Base-by-base conservation (phyloP, 2,113 vertebrate genomes). In the Hiodon alosoides region DNA sequence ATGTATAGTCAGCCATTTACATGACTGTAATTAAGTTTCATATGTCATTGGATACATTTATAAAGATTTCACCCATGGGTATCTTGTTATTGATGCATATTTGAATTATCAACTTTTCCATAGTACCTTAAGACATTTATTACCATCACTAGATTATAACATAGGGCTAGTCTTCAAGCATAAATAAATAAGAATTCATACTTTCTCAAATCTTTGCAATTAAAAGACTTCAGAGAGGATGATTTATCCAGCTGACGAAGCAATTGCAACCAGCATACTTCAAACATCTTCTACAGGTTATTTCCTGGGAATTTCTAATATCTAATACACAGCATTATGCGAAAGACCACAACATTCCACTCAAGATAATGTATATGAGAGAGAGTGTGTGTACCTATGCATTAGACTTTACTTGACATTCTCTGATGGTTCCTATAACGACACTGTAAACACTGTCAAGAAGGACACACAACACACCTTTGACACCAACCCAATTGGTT, bases 151-250 rank as follows among this genome's bases (percentile, higher is more conserved):
- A 87, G 86, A 90, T 87, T 90, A 89, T 85, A 88, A 87, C 90
- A 91, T 91, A 91, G 90, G 90, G 91, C 87, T 90, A 90, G 87
- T 89, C 87, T 86, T 91, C 88, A 92, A 92, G 90, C 89, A 89
- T 91, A 90, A 86, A 84, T 90, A 90, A 87, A 90, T 90, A 91
- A 90, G 90, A 89, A 83, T 90, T 89, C 89, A 91, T 87, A 90
- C 86, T 83, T 89, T 87, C 89, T 87, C 89, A 88, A 86, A 85
- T 87, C 87, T 90, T 90, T 91, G 89, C 90, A 91, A 91, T 91
- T 88, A 89, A 85, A 87, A 86, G 87, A 88, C 86, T 84, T 88
- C 31, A 31, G 31, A 31, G 31, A 31, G 80, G 88, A 89, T 89
- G 89, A 85, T 87, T 86, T 89, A 82, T 78, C 71, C 83, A 83